A percentile compares a stretch with the other conserved stretches of the same genome.
phyloP scores from a whole-genome alignment of 2,888 invertebrate genomes.

The Eupsilia transversa region DNA sequence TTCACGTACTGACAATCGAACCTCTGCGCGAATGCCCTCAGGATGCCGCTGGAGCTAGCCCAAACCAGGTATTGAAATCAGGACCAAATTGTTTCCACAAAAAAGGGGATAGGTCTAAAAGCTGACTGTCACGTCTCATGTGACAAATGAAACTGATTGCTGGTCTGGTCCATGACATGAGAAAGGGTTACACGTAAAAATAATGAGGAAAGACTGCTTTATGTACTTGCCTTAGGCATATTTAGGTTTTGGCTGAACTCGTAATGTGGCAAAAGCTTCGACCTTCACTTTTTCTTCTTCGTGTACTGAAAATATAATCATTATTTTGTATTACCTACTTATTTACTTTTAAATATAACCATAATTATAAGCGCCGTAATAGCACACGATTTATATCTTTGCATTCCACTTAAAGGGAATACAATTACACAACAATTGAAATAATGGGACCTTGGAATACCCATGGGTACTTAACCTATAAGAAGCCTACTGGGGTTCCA shows the following conservation, averaged over 20 bases:
- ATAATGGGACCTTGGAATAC: slow-evolving; percentile 49
- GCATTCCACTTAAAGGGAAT: slow-evolving; percentile 57
- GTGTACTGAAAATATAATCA: slow-evolving; percentile 54
- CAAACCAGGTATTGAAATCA: not conserved
- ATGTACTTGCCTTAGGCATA: not conserved
- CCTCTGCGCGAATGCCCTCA: too few relatives aligned
- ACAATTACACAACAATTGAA: slow-evolving; percentile 59
- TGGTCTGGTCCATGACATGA: not conserved
- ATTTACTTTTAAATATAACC: slow-evolving; percentile 52
- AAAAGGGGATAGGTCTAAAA: not conserved
- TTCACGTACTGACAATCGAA: too few relatives aligned
- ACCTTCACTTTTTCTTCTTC: slow-evolving; percentile 43
- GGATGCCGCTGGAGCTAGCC: too few relatives aligned
- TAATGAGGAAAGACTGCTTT: not conserved
- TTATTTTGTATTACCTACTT: slow-evolving; percentile 41
- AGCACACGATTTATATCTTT: slow-evolving; percentile 62
- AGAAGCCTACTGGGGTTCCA: slow-evolving; percentile 30
- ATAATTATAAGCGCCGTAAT: slow-evolving; percentile 54
- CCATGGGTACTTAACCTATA: slow-evolving; percentile 44
- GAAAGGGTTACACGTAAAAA: not conserved
- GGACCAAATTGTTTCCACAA: not conserved
- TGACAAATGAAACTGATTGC: not conserved
- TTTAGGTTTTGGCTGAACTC: too few relatives aligned
- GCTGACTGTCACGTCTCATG: not conserved
- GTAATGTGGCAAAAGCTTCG: slow-evolving; percentile 17